Evolutionary conservation across 64 coral and sea anemone genomes (phyloP).

Genomic region (Montipora foliosa): DNA sequence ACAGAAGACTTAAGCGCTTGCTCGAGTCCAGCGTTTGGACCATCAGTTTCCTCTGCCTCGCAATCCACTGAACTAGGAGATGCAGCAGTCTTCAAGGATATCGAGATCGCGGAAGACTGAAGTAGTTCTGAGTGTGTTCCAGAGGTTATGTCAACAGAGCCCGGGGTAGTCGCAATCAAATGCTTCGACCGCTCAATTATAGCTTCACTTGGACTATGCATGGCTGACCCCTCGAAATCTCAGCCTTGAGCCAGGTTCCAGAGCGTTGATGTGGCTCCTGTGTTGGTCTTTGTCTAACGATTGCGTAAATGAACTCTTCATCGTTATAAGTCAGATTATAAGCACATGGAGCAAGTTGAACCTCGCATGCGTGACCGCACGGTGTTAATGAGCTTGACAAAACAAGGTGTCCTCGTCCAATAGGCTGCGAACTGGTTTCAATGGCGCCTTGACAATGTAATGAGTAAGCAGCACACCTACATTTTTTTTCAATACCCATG

Average conservation of each 20-base stretch:
- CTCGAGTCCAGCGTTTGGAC: constrained; percentile 57
- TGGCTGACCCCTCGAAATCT: constrained; percentile 4
- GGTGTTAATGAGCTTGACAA: constrained; percentile 9
- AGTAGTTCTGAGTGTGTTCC: constrained; percentile 23
- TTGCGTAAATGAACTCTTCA: background rate
- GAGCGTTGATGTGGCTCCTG: background rate
- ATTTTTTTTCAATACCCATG: background rate
- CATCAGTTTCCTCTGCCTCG: constrained; percentile 57
- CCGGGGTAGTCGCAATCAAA: background rate
- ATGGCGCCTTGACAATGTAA: constrained; percentile 32
- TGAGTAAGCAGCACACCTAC: background rate
- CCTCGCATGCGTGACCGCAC: constrained; percentile 5
- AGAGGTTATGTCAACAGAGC: constrained; percentile 33
- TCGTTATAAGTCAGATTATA: background rate
- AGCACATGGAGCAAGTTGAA: constrained; percentile 23
- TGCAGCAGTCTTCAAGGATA: constrained; percentile 28
- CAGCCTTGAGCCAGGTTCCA: constrained; percentile 2
- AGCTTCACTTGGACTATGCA: constrained; percentile 25
- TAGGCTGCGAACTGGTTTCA: background rate
- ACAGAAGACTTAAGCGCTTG: constrained; percentile 60
- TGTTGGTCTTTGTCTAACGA: background rate
- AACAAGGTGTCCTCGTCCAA: constrained; percentile 54
- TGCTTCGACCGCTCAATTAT: constrained; percentile 42
- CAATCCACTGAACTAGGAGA: constrained; percentile 36
- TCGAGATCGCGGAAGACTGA: constrained; percentile 26